Conservation (phyloP, 2,113 vertebrate genomes). For the Crypturellus undulatus region DNA sequence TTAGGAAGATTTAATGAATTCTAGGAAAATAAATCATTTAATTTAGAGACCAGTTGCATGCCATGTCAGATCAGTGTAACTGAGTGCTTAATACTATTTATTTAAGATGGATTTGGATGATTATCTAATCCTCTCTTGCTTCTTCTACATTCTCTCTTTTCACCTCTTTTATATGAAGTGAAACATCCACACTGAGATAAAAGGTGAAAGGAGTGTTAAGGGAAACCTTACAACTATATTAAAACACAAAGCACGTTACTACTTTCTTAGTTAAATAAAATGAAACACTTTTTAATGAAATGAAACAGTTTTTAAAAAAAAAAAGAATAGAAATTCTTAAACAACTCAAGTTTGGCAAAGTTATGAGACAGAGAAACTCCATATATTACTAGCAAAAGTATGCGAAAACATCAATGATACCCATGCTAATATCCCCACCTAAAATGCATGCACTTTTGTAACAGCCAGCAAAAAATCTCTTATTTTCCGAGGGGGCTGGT, state of each 20-base stretch:
- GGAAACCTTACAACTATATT: not conserved
- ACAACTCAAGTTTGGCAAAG: not conserved
- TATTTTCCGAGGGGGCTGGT: not conserved
- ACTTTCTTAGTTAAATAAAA: not conserved
- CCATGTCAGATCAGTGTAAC: not conserved
- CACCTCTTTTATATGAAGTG: fast-evolving
- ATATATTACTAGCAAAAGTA: not conserved
- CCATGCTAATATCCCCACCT: not conserved
- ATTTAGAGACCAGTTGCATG: not conserved
- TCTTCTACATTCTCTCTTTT: not conserved
- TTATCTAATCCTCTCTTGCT: not conserved
- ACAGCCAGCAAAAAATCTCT: not conserved
- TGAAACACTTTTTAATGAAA: too few species aligned
- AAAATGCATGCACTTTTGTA: fast-evolving
- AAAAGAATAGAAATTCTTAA: not conserved
- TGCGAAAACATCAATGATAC: not conserved
- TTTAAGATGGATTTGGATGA: not conserved
- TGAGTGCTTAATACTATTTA: not conserved
- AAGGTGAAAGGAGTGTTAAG: not conserved
- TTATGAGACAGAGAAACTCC: not conserved
- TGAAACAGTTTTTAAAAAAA: not conserved
- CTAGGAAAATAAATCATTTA: not conserved
- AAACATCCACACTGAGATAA: not conserved
- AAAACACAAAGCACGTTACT: fast-evolving
- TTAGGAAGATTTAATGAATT: not conserved